Evolutionary conservation across 2,797 vertebrate genomes (phyloP).

Genomic region (Hippopotamyrus pictus): DNA sequence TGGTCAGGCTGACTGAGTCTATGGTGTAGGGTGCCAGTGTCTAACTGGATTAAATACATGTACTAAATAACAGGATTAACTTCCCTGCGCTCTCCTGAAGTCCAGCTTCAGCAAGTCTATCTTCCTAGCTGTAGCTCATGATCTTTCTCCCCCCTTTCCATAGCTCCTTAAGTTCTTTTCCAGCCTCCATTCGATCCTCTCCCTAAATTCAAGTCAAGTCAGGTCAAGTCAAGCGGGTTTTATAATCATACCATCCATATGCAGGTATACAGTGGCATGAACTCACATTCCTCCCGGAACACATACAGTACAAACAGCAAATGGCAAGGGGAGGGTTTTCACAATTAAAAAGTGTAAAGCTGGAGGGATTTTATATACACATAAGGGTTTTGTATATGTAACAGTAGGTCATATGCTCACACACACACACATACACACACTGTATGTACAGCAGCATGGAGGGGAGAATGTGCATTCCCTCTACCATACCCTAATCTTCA

Average conservation of each 20-base stretch:
- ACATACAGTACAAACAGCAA: background rate
- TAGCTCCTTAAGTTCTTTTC: background rate
- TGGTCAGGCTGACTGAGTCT: background rate
- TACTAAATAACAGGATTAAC: background rate
- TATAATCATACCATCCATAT: background rate
- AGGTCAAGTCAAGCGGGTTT: background rate
- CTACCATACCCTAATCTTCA: background rate
- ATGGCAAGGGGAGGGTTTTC: background rate
- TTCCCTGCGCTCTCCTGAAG: background rate
- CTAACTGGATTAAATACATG: background rate
- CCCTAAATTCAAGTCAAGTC: background rate
- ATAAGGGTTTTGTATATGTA: background rate
- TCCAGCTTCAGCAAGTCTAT: background rate
- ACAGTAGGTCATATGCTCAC: background rate
- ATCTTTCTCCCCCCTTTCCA: background rate
- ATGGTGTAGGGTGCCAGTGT: background rate
- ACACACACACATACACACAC: background rate
- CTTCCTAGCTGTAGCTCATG: background rate
- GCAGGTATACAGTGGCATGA: background rate
- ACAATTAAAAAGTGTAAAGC: background rate
- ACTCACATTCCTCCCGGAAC: background rate
- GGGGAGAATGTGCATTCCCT: background rate
- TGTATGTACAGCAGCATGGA: background rate
- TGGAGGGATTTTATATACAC: background rate
- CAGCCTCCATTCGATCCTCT: background rate